These are phyloP conservation scores for Glomeris maerens DNA, from an alignment of 1,140 invertebrate species.

Conservation along the genomic window DNA sequence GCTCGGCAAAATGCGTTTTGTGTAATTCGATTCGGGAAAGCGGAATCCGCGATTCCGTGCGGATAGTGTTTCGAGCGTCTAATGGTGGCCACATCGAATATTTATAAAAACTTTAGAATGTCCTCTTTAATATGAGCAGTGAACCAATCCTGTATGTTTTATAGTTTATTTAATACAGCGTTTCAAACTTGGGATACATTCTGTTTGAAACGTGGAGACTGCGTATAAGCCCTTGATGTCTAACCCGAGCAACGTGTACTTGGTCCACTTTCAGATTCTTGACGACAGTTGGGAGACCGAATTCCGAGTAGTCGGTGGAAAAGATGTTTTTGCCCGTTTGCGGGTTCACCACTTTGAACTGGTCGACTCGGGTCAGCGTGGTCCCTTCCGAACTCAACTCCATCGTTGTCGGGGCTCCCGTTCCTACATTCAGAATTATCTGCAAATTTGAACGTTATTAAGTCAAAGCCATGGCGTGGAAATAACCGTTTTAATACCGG, in stretches of 20 bases:
- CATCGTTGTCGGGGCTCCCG: conserved; percentile 10
- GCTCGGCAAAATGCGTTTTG: too few relatives aligned
- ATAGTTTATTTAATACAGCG: background rate
- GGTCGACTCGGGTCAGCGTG: conserved; percentile 16
- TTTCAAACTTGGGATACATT: background rate
- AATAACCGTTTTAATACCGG: conserved; percentile 15
- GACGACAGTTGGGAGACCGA: conserved; percentile 18
- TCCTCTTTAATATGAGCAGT: background rate
- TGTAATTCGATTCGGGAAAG: too few relatives aligned
- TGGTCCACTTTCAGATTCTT: conserved; percentile 18
- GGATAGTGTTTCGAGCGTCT: too few relatives aligned
- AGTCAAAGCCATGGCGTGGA: background rate
- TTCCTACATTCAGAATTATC: conserved; percentile 5
- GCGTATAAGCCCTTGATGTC: background rate
- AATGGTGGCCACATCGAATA: too few relatives aligned
- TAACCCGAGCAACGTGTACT: conserved; percentile 18
- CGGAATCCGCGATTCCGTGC: background rate
- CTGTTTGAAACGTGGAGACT: background rate
- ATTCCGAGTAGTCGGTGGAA: conserved; percentile 20
- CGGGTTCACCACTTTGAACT: conserved; percentile 20
- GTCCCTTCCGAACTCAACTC: conserved; percentile 16
- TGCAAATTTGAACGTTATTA: conserved; percentile 5
- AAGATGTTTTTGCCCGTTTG: conserved; percentile 20
- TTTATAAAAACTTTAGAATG: background rate
- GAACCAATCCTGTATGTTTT: background rate